Base-by-base conservation (phyloP, 2,888 invertebrate species). In the Cephus sareptanus region DNA sequence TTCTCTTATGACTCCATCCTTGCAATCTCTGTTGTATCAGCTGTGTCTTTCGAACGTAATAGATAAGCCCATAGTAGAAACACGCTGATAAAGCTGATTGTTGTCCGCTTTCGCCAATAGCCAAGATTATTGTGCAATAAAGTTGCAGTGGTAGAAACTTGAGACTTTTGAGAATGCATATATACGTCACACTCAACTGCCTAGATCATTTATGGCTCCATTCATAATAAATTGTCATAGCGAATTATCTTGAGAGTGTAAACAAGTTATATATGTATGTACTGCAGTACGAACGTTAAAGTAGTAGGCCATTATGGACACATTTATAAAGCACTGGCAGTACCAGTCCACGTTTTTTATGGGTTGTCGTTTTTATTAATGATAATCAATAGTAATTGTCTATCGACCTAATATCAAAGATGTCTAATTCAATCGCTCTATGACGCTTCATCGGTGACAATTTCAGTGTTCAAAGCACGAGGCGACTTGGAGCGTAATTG, bases 401-500 rank as follows among this genome's bases (percentile, higher is more conserved):
- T 56, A 23, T 56, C 56, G 56, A 56, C 23, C 56, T 9, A 56
- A 56, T 56, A 23, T 23, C 9, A 23, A 56, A 23, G 56, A 56
- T 2, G 6, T 56, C 23, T 56, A 56, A 56, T 56, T 56, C 9
- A 23, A 15, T 56, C 23, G 23, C 56, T 56, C 56, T 56, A 9
- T 13, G 75, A 23, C 76, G 78, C 73, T 78, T 56, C 69, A 77
- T 75, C 69, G 34, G 34, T 80, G 80, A 74, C 31, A 79, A 33
- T 33, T 74, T 79, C 31, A 35, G n/a, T 34, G 11, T 31, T 12
- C 30, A 68, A 74, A 35, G 40, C 31, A 73, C 35, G 33, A 35
- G 34, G 31, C 75, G 40, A 75, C 71, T 34, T 78, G 75, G 80
- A 37, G 69, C 74, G 75, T 80, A 79, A 82, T 80, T 83, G 77